These are phyloP conservation scores for Calameuta idolon DNA, from an alignment of 2,888 invertebrate genomes.

Conservation along the genomic window DNA sequence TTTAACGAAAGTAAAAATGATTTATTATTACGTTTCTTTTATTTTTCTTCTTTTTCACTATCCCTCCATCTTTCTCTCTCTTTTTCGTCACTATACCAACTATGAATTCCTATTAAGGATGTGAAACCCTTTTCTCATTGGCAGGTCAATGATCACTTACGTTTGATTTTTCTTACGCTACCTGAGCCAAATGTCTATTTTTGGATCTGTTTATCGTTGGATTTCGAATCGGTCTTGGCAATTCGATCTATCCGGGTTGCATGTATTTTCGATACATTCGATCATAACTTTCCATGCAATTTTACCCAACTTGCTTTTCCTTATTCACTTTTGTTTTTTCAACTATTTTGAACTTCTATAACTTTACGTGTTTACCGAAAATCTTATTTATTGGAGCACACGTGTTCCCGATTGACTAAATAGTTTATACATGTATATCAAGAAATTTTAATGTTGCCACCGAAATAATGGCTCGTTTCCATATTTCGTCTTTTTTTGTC, in stretches of 20 bases:
- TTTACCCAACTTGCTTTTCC: background rate
- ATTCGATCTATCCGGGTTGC: background rate
- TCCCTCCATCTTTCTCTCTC: constrained; percentile 6
- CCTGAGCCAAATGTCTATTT: background rate
- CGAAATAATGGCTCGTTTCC: background rate
- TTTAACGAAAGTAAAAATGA: background rate
- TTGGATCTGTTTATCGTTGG: background rate
- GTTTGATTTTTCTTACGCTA: background rate
- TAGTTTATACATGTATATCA: background rate
- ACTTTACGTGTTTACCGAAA: background rate
- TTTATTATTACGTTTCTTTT: background rate
- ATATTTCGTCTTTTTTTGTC: background rate
- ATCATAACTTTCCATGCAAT: background rate
- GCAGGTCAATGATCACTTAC: background rate
- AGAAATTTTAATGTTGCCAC: background rate
- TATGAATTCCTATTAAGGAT: background rate
- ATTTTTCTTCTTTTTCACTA: background rate
- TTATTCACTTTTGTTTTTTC: background rate
- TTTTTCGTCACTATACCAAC: constrained; percentile 11
- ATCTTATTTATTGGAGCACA: background rate
- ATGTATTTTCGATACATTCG: background rate
- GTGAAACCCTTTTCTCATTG: background rate
- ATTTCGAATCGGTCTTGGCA: background rate
- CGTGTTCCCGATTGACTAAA: background rate
- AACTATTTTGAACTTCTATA: background rate